Evolutionary conservation across 2,797 vertebrate genomes (phyloP), one percentile per base, ranked within the genome.

Genomic region (Halcyon leucocephala): DNA sequence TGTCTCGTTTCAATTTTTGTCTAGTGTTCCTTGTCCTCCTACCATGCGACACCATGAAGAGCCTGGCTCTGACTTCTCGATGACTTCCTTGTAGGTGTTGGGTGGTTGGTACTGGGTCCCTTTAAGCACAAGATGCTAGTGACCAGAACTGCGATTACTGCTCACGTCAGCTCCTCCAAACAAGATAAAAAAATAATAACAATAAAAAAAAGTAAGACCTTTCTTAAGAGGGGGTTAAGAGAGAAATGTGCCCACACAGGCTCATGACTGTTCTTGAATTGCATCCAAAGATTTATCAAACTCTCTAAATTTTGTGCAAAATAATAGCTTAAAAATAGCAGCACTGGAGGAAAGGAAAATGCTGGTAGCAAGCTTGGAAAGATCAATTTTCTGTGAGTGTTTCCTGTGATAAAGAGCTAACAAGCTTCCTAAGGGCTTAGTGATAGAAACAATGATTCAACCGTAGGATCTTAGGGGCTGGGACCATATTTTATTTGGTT

Each of bases 281-380:
- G 18, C 35, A 51, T 70, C 39, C 48, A 62, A 62, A 78, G 65
- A 73, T 60, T 85, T 78, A 33, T 85, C 66, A 70, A 89, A 73
- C 29, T 90, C 70, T 79, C 5, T 60, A 82, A 74, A n/a, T 76
- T 91, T 86, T 67, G 78, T 86, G 73, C 19, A 41, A 70, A 93
- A 79, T 58, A 93, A 61, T 82, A 86, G 67, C 42, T 66, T 91
- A 71, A 91, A 89, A 84, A 82, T 78, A 93, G 73, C 52, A 71
- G 20, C 33, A n/a, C 37, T 67, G 7, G 16, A 80, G 33, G 70
- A 94, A 69, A 71, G 48, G 46, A 93, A 86, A 71, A 37, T 57
- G 65, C 24, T 74, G 15, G 54, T 54, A 76, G 81, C 42, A 29
- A 74, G 37, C 42, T 66, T 71, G 39, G 72, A 51, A 57, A 67